Evolutionary conservation across 2,797 vertebrate genomes (phyloP).

Genomic region (Malurus leucopterus): DNA sequence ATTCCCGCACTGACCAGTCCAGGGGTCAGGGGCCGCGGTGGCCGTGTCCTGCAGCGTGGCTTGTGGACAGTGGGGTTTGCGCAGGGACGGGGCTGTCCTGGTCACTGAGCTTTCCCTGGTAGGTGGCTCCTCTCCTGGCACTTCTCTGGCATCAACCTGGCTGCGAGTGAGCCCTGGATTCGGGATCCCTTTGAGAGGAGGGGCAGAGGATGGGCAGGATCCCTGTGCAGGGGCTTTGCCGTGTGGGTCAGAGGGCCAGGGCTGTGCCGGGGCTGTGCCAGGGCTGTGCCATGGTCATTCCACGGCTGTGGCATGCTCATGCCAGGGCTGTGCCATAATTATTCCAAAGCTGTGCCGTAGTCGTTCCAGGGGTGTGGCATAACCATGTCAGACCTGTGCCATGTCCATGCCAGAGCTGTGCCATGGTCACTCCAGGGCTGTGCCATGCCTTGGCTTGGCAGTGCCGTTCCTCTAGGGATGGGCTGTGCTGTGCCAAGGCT

Average conservation of each 20-base stretch:
- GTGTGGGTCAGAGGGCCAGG: fast-evolving
- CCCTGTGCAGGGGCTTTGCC: fast-evolving
- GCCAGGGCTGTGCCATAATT: neutral
- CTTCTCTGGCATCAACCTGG: neutral
- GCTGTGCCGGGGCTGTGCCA: no score
- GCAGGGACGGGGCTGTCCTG: fast-evolving
- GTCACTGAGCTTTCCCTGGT: neutral
- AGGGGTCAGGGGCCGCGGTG: neutral
- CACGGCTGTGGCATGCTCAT: neutral
- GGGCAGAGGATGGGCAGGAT: neutral
- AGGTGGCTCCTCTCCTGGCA: neutral
- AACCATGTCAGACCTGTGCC: neutral
- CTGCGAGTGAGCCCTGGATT: fast-evolving
- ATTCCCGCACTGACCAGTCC: fast-evolving
- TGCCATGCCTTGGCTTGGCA: no score
- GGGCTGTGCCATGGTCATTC: fast-evolving
- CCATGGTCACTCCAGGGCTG: neutral
- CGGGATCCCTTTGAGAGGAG: neutral
- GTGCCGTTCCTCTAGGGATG: no score
- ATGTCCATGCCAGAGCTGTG: neutral
- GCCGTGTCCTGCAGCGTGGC: fast-evolving
- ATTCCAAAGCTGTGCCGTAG: neutral
- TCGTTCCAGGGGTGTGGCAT: neutral
- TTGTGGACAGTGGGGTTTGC: fast-evolving
- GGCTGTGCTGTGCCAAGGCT: neutral